Evolutionary conservation across 2,113 vertebrate genomes (phyloP), one percentile per base, ranked within the genome.

Genomic region (Acanthochromis polyacanthus): DNA sequence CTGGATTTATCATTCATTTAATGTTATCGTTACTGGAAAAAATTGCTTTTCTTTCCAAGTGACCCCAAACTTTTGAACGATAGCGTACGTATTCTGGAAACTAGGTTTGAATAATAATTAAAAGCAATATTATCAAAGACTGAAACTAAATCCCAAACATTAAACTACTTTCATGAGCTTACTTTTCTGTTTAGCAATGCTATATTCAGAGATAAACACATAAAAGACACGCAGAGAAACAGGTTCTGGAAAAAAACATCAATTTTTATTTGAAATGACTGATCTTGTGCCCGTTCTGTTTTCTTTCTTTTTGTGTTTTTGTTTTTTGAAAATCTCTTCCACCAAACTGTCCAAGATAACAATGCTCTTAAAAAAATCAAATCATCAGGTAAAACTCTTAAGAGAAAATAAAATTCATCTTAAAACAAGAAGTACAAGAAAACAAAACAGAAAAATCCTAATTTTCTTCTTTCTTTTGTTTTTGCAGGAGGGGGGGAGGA

Each of bases 201-300:
- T 10, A 10, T 40, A 40, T 43, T 43, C 12, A 43, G 40, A 43
- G 40, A 43, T 10, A 36, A 36, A 36, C 32, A 36, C 40, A 43
- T 2, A 43, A 15, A 43, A 43, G 40, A 43, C 40, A 8, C 40
- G 14, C 14, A 0, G 40, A 43, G 32, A 86, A 75, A 14, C 38
- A 36, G 2, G 4, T 66, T 90, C 85, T 88, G 88, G 84, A 79
- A 93, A 92, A 90, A 90, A 91, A 87, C 81, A 91, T 86, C 75
- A 78, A 84, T 67, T 89, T 95, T 95, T 94, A 94, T 95, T 86
- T 92, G 89, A 93, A 93, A 95, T 93, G 92, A 93, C 84, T 91
- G 43, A 75, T 88, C 77, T 91, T 85, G 79, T 92, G 90, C 91
- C 90, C 75, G 63, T 84, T 88, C 67, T 51, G 67, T 77, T 89